These are phyloP conservation scores for Orthochromis malagaraziensis DNA, from an alignment of 2,113 vertebrate species.

Conservation along the genomic window DNA sequence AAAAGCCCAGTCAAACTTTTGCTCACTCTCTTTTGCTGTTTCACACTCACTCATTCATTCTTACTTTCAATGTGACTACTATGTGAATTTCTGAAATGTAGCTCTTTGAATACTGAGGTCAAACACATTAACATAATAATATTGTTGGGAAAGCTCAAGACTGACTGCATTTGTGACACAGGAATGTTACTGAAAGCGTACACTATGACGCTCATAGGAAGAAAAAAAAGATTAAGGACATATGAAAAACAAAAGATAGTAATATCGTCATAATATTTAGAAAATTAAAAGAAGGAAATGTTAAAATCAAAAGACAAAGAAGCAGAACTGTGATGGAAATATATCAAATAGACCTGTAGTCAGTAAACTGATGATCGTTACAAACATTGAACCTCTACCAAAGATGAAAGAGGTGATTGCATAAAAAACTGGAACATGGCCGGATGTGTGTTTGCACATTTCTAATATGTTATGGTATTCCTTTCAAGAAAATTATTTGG, in stretches of 20 bases:
- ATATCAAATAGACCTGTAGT: not conserved
- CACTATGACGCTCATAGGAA: not conserved
- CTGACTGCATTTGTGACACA: not conserved
- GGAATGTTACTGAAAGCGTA: not conserved
- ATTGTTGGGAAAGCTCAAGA: not conserved
- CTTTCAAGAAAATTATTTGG: not conserved
- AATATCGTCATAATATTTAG: not conserved
- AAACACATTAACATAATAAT: not conserved
- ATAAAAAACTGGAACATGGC: not conserved
- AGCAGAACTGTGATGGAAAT: not conserved
- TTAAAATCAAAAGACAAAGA: not conserved
- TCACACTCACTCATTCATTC: not conserved
- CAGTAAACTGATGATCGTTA: not conserved
- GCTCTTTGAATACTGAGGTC: not conserved
- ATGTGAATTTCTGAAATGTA: not conserved
- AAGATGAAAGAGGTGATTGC: not conserved
- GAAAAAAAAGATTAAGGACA: not conserved
- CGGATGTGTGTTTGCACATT: not conserved
- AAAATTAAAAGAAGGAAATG: not conserved
- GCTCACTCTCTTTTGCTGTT: not conserved
- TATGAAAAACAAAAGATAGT: not conserved
- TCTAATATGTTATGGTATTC: not conserved
- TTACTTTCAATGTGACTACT: not conserved
- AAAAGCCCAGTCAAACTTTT: not conserved
- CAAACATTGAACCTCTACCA: not conserved